A percentile compares a stretch with the other conserved stretches of the same genome.
These are phyloP conservation scores for Eupithecia inturbata DNA, from an alignment of 2,888 invertebrate genomes.

Conservation along the genomic window DNA sequence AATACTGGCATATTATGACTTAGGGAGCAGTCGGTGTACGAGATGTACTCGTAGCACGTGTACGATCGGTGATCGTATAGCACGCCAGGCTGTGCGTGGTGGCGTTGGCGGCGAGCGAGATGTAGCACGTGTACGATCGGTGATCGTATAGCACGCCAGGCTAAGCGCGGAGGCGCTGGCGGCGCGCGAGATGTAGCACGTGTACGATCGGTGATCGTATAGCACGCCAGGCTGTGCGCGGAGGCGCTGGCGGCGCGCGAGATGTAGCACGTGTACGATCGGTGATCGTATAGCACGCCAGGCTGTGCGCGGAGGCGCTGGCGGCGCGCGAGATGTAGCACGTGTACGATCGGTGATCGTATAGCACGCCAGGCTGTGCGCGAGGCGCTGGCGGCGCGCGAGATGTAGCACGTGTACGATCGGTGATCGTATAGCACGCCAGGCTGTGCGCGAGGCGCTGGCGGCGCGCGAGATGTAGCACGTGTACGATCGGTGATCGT, in stretches of 20 bases:
- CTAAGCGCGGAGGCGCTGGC: too few species aligned
- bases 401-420: not conserved
- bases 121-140: not conserved
- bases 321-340: not conserved
- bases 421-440: not conserved
- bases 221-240: too few species aligned
- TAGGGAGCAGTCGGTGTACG: not conserved
- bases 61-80: not conserved
- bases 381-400: not conserved
- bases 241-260: not conserved
- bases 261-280: not conserved
- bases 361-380: too few species aligned
- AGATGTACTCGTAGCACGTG: not conserved
- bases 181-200: not conserved
- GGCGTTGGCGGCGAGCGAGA: not conserved
- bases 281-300: not conserved
- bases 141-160: not conserved
- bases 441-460: too few species aligned
- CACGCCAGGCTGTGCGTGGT: too few species aligned
- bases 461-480: not conserved
- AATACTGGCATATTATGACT: not conserved
- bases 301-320: too few species aligned
- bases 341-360: not conserved
- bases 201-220: not conserved
- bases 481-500: not conserved